Conservation (phyloP, 2,797 vertebrate species). For the Anolis apletophallus region DNA sequence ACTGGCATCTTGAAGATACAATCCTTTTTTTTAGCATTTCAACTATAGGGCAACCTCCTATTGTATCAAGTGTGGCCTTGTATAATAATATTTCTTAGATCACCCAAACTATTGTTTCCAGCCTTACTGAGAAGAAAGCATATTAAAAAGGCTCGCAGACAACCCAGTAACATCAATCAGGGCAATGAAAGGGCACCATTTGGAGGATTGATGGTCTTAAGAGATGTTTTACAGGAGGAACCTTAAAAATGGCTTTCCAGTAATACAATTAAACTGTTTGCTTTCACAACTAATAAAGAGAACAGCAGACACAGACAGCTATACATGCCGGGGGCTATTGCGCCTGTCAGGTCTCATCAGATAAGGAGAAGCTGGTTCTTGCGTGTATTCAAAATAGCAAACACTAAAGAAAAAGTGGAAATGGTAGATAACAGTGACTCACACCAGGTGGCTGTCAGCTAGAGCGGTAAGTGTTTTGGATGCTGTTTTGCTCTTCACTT, state of each 20-base stretch:
- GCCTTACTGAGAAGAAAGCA: conserved; percentile 16
- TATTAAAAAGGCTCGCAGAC: conserved; percentile 17
- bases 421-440: background rate
- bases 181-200: conserved; percentile 38
- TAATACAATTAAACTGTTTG: conserved; percentile 37
- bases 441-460: background rate
- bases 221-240: conserved; percentile 36
- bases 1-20: background rate
- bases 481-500: background rate
- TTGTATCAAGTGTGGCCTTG: background rate
- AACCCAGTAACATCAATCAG: conserved; percentile 36
- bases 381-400: rapidly evolving
- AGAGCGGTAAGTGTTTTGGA: background rate
- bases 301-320: conserved; percentile 24
- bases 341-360: conserved; percentile 6
- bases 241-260: conserved; percentile 30
- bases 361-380: background rate
- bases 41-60: conserved; percentile 4
- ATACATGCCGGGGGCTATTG: background rate
- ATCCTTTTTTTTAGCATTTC: conserved; percentile 15
- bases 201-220: conserved; percentile 28
- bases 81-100: background rate
- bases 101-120: background rate
- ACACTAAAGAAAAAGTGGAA: rapidly evolving
- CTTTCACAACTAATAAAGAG: conserved; percentile 36